A percentile compares a stretch with the other conserved stretches of the same genome.
These are phyloP conservation scores for Neomicropteryx cornuta DNA, from an alignment of 1,140 invertebrate species.

Conservation along the genomic window DNA sequence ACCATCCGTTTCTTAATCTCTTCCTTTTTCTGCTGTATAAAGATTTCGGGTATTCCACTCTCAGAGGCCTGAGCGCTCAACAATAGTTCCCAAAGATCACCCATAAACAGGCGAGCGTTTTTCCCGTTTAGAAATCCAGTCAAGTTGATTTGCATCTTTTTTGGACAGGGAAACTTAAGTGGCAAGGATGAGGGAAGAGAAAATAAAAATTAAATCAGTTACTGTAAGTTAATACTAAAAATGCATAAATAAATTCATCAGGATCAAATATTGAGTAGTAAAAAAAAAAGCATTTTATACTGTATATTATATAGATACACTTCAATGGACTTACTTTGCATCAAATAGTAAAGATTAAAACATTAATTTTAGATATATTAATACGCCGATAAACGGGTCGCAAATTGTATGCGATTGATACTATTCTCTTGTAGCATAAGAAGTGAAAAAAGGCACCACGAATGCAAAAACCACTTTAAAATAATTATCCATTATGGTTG, in stretches of 20 bases:
- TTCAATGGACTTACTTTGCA: too few relatives aligned
- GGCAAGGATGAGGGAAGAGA: constrained; percentile 29
- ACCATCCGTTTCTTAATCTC: constrained; percentile 74
- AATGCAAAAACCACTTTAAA: too few relatives aligned
- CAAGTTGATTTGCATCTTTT: constrained; percentile 98
- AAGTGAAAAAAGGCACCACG: too few relatives aligned
- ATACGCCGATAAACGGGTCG: too few relatives aligned
- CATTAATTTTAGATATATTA: too few relatives aligned
- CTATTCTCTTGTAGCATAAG: too few relatives aligned
- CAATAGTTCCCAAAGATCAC: constrained; percentile 90
- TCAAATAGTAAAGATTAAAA: too few relatives aligned
- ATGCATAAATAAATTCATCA: neutral
- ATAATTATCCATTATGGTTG: too few relatives aligned
- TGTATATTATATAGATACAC: too few relatives aligned
- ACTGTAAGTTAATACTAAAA: neutral
- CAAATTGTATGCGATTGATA: too few relatives aligned
- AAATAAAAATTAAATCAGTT: constrained; percentile 26
- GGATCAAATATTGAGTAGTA: neutral
- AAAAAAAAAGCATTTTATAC: too few relatives aligned
- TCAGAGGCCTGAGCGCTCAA: constrained; percentile 91
- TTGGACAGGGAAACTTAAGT: constrained; percentile 82
- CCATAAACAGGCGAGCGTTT: constrained; percentile 95
- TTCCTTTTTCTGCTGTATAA: constrained; percentile 93
- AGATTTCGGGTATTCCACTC: constrained; percentile 85
- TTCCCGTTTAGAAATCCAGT: constrained; percentile 98